Evolutionary conservation across 2,113 vertebrate genomes (phyloP).

Genomic region (Pipra filicauda): DNA sequence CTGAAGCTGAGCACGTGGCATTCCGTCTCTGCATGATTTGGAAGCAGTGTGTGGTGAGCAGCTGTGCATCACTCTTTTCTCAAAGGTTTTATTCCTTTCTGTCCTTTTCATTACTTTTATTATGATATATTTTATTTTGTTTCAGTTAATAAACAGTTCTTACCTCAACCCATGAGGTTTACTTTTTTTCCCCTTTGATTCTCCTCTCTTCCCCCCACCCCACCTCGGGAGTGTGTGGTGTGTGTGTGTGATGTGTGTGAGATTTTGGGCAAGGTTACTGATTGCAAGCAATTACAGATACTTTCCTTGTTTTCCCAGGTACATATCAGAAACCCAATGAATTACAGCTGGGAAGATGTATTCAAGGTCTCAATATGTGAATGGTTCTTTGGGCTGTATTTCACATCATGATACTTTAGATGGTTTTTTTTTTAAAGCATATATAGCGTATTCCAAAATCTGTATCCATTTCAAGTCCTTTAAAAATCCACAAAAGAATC

Average conservation of each 20-base stretch:
- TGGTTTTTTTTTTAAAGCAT: neutral
- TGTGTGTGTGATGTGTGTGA: neutral
- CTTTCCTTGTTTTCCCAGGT: neutral
- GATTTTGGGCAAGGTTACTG: neutral
- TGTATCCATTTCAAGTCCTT: neutral
- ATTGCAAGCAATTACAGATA: neutral
- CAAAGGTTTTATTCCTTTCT: neutral
- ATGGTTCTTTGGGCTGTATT: neutral
- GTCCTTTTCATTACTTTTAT: neutral
- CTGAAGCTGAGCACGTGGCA: fast-evolving
- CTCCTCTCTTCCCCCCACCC: neutral
- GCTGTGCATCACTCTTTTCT: neutral
- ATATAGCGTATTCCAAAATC: neutral
- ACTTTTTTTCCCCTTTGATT: neutral
- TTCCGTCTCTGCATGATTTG: neutral
- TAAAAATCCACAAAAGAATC: neutral
- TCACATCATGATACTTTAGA: neutral
- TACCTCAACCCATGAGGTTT: neutral
- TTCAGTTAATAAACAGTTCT: neutral
- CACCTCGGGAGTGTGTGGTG: neutral
- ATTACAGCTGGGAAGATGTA: neutral
- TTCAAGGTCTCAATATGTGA: neutral
- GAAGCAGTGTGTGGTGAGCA: neutral
- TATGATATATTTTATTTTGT: neutral
- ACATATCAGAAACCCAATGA: neutral